These are phyloP conservation scores for cattle (Bos taurus) DNA, from an alignment of 2,113 vertebrate species.

Conservation along the genomic window DNA sequence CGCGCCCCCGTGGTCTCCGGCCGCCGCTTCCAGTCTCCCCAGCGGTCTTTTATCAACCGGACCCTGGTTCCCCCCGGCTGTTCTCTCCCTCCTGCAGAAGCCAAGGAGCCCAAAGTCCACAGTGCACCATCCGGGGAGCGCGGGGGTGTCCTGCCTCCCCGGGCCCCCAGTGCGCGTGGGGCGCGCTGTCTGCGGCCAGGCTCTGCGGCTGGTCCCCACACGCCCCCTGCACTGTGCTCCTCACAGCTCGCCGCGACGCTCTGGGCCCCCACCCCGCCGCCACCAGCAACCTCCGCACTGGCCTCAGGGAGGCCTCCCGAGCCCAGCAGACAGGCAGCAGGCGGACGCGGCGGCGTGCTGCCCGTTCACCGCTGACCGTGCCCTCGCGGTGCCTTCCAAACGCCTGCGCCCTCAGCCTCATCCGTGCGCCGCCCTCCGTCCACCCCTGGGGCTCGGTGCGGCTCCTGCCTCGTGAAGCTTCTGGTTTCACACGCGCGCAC, in stretches of 20 bases:
- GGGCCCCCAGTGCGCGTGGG: accelerated
- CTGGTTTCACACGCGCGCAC: neutral
- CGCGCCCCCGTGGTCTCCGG: accelerated
- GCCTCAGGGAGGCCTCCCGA: neutral
- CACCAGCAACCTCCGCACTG: accelerated
- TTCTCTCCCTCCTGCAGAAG: neutral
- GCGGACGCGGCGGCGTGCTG: accelerated
- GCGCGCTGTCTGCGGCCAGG: neutral
- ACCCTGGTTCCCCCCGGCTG: neutral
- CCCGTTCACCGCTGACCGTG: no score
- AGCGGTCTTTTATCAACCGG: accelerated
- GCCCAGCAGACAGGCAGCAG: neutral
- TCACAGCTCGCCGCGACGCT: neutral
- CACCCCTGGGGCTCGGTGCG: neutral
- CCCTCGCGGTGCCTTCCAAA: neutral
- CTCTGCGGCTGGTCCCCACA: neutral
- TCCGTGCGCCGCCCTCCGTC: neutral
- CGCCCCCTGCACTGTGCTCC: neutral
- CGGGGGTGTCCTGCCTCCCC: neutral
- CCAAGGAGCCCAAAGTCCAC: neutral
- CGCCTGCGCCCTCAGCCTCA: neutral
- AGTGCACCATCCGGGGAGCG: accelerated
- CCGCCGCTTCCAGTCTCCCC: neutral
- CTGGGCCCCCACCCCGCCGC: neutral
- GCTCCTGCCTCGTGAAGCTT: no score